phyloP scores from a whole-genome alignment of 2,113 vertebrate species.

The Seriola rivoliana region DNA sequence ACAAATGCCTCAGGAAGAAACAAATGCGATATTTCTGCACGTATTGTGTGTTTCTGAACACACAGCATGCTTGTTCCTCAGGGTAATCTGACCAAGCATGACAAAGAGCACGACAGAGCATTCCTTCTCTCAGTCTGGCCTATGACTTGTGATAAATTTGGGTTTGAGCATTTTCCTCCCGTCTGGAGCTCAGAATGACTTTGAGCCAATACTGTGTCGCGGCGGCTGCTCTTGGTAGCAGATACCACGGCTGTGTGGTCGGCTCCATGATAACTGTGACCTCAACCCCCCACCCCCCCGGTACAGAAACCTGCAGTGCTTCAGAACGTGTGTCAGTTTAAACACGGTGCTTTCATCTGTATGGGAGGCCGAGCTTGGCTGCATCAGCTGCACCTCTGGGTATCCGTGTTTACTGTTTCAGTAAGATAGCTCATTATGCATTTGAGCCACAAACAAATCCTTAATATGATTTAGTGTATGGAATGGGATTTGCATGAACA shows the following conservation, averaged over 20 bases:
- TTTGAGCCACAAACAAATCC: not conserved
- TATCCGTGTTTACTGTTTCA: conserved; percentile 27
- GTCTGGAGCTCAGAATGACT: conserved; percentile 23
- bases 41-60: not conserved
- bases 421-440: not conserved
- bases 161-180: conserved; percentile 16
- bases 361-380: conserved; percentile 6
- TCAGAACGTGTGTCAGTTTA: not conserved
- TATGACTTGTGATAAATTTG: conserved; percentile 14
- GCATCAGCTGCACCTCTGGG: conserved; percentile 16
- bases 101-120: conserved; percentile 7
- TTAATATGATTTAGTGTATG: not conserved
- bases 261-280: conserved; percentile 48
- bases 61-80: not conserved
- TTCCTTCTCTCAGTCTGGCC: not conserved
- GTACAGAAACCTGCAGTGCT: conserved; percentile 35
- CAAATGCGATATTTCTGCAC: not conserved
- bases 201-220: conserved; percentile 27
- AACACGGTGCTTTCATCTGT: conserved; percentile 27
- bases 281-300: not conserved
- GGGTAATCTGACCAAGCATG: conserved; percentile 12
- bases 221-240: not conserved
- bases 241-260: conserved; percentile 34
- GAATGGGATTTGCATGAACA: not conserved
- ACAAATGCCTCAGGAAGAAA: not conserved